phyloP scores from a whole-genome alignment of 2,113 vertebrate genomes.

The Nothobranchius kuhntae region DNA sequence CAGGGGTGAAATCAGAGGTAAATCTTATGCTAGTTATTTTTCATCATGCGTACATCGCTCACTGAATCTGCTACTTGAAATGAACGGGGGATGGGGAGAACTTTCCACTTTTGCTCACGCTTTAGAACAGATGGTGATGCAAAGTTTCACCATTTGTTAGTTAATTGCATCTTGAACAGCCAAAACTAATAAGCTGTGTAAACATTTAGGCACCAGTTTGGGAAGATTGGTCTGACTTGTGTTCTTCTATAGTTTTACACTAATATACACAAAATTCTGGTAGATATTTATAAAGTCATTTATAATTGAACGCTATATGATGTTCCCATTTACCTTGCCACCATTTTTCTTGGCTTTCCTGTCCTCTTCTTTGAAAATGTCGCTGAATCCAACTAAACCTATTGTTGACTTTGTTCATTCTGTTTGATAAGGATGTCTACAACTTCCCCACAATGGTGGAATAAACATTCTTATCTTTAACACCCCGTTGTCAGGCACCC shows the following conservation, averaged over 20 bases:
- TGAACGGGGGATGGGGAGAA: constrained; percentile 14
- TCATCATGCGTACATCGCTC: too few species aligned
- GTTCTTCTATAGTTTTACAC: neutral
- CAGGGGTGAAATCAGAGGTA: constrained; percentile 29
- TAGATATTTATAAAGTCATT: neutral
- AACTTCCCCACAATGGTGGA: constrained; percentile 32
- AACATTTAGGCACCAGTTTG: constrained; percentile 2
- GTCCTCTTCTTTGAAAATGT: neutral
- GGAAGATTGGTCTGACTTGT: neutral
- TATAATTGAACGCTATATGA: neutral
- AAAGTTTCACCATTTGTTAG: constrained; percentile 10
- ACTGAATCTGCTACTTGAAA: neutral
- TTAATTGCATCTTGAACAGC: constrained; percentile 1
- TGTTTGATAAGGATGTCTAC: constrained; percentile 44
- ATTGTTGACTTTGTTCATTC: constrained; percentile 44
- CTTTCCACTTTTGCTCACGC: constrained; percentile 30
- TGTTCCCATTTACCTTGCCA: neutral
- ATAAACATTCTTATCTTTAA: constrained; percentile 54
- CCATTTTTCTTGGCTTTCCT: neutral
- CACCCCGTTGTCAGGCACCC: constrained; percentile 18
- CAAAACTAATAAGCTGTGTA: constrained; percentile 19
- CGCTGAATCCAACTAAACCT: neutral
- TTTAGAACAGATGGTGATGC: constrained; percentile 17
- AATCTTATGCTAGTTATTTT: too few species aligned
- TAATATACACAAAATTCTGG: neutral